These are phyloP conservation scores for Pollachius pollachius DNA, from an alignment of 2,113 vertebrate species.

Conservation along the genomic window DNA sequence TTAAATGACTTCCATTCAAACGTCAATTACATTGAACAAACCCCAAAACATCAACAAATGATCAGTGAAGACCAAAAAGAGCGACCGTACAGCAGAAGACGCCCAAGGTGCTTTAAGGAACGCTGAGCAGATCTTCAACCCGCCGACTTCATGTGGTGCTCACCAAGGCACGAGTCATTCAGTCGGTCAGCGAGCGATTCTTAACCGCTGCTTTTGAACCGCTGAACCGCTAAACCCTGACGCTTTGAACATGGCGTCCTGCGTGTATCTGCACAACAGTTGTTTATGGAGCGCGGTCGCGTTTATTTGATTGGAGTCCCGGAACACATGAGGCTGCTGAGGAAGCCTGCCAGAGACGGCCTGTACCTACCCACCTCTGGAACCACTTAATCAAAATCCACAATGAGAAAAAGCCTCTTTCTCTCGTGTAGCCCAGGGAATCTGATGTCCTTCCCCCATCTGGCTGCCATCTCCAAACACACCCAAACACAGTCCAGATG, in stretches of 20 bases:
- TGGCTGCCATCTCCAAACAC: slow-evolving; percentile 56
- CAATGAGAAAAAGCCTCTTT: neutral
- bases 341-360: neutral
- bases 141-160: neutral
- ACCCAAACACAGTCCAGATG: slow-evolving; percentile 61
- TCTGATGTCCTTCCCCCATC: slow-evolving; percentile 60
- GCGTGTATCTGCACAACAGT: neutral
- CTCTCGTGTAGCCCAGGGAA: slow-evolving; percentile 48
- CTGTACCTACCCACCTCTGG: neutral
- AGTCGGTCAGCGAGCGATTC: neutral
- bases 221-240: neutral
- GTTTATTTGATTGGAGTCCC: neutral
- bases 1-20: too few relatives aligned
- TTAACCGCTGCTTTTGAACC: neutral
- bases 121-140: neutral
- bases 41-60: too few relatives aligned
- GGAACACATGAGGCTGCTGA: neutral
- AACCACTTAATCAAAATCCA: neutral
- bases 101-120: neutral
- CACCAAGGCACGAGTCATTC: neutral
- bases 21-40: too few relatives aligned
- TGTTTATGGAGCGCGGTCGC: neutral
- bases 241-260: neutral
- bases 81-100: too few relatives aligned
- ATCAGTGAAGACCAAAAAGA: too few relatives aligned